Evolutionary conservation across 2,888 invertebrate genomes (phyloP), one percentile per base, ranked within the genome.

Genomic region (Polia nebulosa): DNA sequence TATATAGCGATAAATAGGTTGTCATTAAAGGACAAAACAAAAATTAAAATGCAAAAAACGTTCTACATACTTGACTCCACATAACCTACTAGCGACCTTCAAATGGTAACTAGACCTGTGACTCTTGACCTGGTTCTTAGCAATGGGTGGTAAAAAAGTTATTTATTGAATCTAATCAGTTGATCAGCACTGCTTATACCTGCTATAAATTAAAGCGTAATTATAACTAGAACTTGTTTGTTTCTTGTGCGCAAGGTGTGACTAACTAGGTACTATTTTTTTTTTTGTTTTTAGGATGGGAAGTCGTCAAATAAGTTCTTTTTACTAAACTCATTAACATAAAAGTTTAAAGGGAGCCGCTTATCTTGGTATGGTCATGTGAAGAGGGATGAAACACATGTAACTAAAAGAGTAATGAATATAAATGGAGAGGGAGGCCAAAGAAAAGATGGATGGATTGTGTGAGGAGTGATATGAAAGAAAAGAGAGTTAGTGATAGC

Each of bases 51-150:
- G 22, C 1, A 1, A 25, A 41, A n/a, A 17, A 17, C 29, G 6
- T 15, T 47, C 7, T 8, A 17, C 4, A 22, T 22, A 49, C 20
- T 9, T 25, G 0, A 27, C 3, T 58, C 13, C 20, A 56, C 17
- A 25, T 20, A 52, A 52, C 52, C 22, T 58, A 60, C 36, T n/a
- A 45, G 41, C 22, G 59, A 61, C 77, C 77, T 80, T 60, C 34
- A 32, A 53, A n/a, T 57, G 17, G 39, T 36, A 67, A 60, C 68
- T 72, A 65, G 64, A 70, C 59, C 55, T 51, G 64, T 27, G 62
- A 59, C 52, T 63, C 81, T 81, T 81, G 78, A 53, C 81, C 78
- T 72, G 56, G 44, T 72, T 78, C 55, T 3, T 20, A 63, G 56
- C 25, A 41, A 57, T 51, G 34, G 15, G 11, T 56, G 22, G 51